A percentile compares a stretch with the other conserved stretches of the same genome.
Conservation (phyloP, 2,888 invertebrate genomes). For the Allygus modestus region DNA sequence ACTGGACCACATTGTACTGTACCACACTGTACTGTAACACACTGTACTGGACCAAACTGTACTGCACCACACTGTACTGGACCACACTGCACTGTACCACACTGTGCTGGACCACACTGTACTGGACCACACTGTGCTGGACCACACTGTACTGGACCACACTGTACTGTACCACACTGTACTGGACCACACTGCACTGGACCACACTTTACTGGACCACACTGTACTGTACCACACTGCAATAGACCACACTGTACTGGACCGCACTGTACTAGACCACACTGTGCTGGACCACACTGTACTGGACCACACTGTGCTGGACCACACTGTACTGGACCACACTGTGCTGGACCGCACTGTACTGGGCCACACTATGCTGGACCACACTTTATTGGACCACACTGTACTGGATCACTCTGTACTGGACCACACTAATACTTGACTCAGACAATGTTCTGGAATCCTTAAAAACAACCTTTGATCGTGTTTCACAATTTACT, state of each 20-base stretch:
- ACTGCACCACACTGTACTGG: not conserved
- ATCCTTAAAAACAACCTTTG: too few species aligned
- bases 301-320: slow-evolving; percentile 2
- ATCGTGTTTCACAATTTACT: too few species aligned
- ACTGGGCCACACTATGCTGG: not conserved
- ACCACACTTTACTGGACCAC: slow-evolving; percentile 2
- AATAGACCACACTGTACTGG: not conserved
- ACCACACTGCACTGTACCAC: not conserved
- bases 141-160: not conserved
- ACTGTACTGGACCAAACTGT: slow-evolving; percentile 14
- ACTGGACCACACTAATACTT: not conserved
- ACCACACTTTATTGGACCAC: not conserved
- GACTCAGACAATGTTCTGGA: too few species aligned
- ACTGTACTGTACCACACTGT: slow-evolving; percentile 5
- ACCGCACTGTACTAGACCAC: slow-evolving; percentile 2
- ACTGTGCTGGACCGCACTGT: not conserved
- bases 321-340: not conserved
- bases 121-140: not conserved
- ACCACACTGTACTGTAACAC: slow-evolving; percentile 2
- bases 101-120: slow-evolving; percentile 10
- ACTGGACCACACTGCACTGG: not conserved
- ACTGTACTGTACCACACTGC: not conserved
- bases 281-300: not conserved
- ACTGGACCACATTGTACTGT: not conserved
- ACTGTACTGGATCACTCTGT: slow-evolving; percentile 5